phyloP scores from a whole-genome alignment of 2,113 vertebrate genomes.

The Hiodon alosoides region DNA sequence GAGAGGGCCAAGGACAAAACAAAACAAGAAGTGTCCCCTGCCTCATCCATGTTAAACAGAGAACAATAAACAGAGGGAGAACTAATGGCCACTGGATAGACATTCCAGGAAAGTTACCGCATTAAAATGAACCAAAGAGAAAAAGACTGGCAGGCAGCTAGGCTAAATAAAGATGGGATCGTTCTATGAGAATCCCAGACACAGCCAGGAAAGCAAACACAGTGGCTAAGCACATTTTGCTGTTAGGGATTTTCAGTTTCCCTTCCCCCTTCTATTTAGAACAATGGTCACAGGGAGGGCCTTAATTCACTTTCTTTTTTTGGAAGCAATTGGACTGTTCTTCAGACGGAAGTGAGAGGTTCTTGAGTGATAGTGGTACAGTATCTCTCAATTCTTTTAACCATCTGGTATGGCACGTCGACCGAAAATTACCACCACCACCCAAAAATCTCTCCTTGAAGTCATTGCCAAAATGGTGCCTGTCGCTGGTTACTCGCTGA shows the following conservation, averaged over 20 bases:
- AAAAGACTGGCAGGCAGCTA: slow-evolving; percentile 9
- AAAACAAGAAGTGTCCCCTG: neutral
- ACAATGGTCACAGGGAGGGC: neutral
- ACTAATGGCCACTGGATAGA: slow-evolving; percentile 8
- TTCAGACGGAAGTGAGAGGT: too few relatives aligned
- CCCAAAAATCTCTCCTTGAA: too few relatives aligned
- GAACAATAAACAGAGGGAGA: slow-evolving; percentile 19
- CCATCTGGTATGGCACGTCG: too few relatives aligned
- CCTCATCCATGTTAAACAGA: slow-evolving; percentile 17
- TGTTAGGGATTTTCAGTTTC: neutral
- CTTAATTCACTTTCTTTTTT: too few relatives aligned
- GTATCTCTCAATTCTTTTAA: too few relatives aligned
- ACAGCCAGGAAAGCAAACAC: neutral
- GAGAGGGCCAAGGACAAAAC: slow-evolving; percentile 16
- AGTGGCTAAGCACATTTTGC: neutral
- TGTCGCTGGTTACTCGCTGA: neutral
- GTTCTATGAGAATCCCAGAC: neutral
- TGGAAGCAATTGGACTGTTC: too few relatives aligned
- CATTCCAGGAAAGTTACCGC: slow-evolving; percentile 23
- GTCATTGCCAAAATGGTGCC: neutral
- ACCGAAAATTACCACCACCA: too few relatives aligned
- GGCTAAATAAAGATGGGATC: slow-evolving; percentile 12
- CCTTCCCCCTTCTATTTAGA: neutral
- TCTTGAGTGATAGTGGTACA: too few relatives aligned
- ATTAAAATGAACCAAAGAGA: slow-evolving; percentile 11